These are phyloP conservation scores for Argyrosomus regius DNA, from an alignment of 2,797 vertebrate species.

Conservation along the genomic window DNA sequence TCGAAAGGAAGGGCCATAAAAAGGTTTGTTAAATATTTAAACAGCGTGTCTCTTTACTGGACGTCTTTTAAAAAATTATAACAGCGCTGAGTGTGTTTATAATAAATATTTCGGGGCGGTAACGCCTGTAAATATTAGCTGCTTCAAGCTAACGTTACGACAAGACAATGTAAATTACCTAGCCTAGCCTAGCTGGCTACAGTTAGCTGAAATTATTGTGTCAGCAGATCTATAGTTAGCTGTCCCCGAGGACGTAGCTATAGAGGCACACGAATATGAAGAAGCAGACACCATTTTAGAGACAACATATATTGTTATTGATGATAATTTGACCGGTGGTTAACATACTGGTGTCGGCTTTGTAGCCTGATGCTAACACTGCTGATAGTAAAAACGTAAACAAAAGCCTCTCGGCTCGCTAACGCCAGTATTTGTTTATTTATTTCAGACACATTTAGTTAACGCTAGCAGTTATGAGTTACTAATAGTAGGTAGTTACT, in stretches of 20 bases:
- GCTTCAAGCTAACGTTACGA: conserved; percentile 61
- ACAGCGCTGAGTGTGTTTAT: background rate
- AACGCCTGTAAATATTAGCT: conserved; percentile 37
- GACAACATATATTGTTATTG: background rate
- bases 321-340: too few species aligned
- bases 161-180: conserved; percentile 67
- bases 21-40: conserved; percentile 73
- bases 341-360: background rate
- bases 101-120: background rate
- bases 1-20: conserved; percentile 54
- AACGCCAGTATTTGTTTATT: background rate
- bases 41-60: background rate
- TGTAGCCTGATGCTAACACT: conserved; percentile 49
- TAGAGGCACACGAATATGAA: background rate
- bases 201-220: conserved; percentile 55
- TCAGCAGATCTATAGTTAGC: conserved; percentile 53
- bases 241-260: background rate
- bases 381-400: conserved; percentile 74
- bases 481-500: background rate
- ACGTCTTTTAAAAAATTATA: fast-evolving
- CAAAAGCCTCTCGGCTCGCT: conserved; percentile 60
- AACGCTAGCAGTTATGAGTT: background rate
- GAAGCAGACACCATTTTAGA: background rate
- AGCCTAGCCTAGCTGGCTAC: conserved; percentile 60
- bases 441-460: background rate